A percentile compares a stretch with the other conserved stretches of the same genome.
Evolutionary conservation across 1,140 invertebrate genomes (phyloP).

Genomic region (Drosophila arizonae): DNA sequence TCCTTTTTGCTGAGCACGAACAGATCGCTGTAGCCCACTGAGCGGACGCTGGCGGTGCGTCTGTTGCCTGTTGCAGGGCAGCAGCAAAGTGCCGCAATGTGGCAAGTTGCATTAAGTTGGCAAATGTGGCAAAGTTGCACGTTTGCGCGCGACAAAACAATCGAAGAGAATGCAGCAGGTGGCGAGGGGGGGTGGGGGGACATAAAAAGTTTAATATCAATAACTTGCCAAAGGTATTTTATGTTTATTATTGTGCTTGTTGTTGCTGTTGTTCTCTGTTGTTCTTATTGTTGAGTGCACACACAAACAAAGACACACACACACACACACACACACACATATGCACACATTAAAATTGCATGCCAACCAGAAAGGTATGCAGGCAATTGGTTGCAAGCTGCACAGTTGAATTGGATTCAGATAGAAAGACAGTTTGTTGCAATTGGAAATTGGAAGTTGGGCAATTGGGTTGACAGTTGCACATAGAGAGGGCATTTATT

Average conservation of each 20-base stretch:
- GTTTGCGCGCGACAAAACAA: conserved; percentile 16
- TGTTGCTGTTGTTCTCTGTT: conserved; percentile 31
- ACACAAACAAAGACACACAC: conserved; percentile 53
- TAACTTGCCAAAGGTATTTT: conserved; percentile 59
- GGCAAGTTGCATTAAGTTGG: background rate
- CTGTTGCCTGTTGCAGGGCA: conserved; percentile 90
- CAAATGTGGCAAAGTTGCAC: conserved; percentile 12
- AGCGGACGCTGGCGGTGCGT: conserved; percentile 97
- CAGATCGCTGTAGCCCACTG: conserved; percentile 98
- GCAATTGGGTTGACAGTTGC: conserved; percentile 22
- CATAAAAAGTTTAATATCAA: conserved; percentile 67
- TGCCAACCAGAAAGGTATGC: conserved; percentile 51
- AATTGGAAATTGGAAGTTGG: conserved; percentile 26
- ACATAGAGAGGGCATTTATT: conserved; percentile 10
- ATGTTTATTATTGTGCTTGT: conserved; percentile 30
- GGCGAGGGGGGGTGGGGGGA: background rate
- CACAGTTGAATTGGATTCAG: background rate
- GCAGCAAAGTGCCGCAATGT: conserved; percentile 10
- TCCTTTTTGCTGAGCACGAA: conserved; percentile 99
- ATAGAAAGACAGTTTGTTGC: conserved; percentile 2
- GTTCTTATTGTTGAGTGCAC: conserved; percentile 64
- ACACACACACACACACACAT: conserved; percentile 48
- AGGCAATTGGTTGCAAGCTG: conserved; percentile 20
- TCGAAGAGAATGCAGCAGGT: conserved; percentile 27
- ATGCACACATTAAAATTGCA: conserved; percentile 74